These are phyloP conservation scores for Silurus lanzhouensis DNA, from an alignment of 2,797 vertebrate genomes.

Conservation along the genomic window DNA sequence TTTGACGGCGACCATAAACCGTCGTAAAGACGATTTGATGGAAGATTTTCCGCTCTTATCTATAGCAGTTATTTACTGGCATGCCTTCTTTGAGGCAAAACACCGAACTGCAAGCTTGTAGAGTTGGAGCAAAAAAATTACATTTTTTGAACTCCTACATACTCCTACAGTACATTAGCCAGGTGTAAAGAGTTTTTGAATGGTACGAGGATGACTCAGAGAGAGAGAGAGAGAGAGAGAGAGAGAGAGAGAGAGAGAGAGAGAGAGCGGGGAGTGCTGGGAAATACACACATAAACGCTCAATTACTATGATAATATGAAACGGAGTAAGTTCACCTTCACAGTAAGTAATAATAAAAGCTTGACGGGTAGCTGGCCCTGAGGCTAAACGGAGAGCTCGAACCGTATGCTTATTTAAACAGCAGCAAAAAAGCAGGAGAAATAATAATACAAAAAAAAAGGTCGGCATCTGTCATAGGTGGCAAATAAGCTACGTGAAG, in stretches of 20 bases:
- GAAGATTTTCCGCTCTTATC: constrained; percentile 75
- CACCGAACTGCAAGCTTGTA: neutral
- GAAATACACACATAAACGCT: constrained; percentile 49
- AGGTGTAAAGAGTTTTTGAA: constrained; percentile 40
- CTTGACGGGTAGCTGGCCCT: constrained; percentile 42
- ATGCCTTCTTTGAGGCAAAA: constrained; percentile 64
- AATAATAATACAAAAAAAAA: constrained; percentile 17
- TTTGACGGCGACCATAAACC: constrained; percentile 72
- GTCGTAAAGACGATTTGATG: constrained; percentile 77
- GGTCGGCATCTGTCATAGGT: constrained; percentile 38
- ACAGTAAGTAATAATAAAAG: constrained; percentile 54
- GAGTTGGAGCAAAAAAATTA: neutral
- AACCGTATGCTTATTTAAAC: constrained; percentile 57
- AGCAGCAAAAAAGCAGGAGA: constrained; percentile 35
- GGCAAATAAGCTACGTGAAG: constrained; percentile 19
- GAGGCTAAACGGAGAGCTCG: constrained; percentile 35
- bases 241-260: constrained; percentile 1
- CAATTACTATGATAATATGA: constrained; percentile 60
- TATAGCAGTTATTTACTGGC: constrained; percentile 74
- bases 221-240: constrained; percentile 6
- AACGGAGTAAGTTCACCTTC: constrained; percentile 59
- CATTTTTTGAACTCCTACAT: neutral
- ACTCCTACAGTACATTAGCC: constrained; percentile 9
- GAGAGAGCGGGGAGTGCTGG: constrained; percentile 2
- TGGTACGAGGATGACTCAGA: constrained; percentile 33